These are phyloP conservation scores for Nemotelus pantherinus DNA, from an alignment of 2,888 invertebrate genomes.

Conservation along the genomic window DNA sequence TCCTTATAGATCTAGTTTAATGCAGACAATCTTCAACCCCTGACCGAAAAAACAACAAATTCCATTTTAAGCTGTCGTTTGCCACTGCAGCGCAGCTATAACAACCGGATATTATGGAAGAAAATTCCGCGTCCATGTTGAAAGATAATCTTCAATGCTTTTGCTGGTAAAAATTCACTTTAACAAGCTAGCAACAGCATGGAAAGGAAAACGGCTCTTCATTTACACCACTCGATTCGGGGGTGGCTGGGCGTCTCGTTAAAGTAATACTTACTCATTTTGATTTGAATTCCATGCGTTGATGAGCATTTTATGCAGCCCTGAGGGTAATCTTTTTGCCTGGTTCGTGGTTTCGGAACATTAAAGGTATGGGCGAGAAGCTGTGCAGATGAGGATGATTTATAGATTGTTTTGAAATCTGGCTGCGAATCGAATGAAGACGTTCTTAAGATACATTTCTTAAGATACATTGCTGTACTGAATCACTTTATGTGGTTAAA, in stretches of 20 bases:
- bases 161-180: background rate
- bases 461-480: too few relatives aligned
- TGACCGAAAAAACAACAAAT: background rate
- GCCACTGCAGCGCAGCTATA: background rate
- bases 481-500: too few relatives aligned
- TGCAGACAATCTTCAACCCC: background rate
- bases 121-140: background rate
- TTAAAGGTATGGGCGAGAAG: background rate
- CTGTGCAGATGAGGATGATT: background rate
- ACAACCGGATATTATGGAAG: background rate
- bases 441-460: too few relatives aligned
- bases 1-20: background rate
- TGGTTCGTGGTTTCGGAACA: background rate
- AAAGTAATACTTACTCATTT: conserved; percentile 31
- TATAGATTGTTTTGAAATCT: background rate
- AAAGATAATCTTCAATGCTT: conserved; percentile 9
- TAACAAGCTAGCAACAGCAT: background rate
- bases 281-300: conserved; percentile 46
- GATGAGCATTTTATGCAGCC: conserved; percentile 36
- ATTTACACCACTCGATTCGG: conserved; percentile 23
- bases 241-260: conserved; percentile 41
- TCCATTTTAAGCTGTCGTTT: background rate
- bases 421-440: background rate
- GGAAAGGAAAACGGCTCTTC: background rate
- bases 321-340: background rate